These are phyloP conservation scores for Acronicta psi DNA, from an alignment of 2,888 invertebrate species.

Conservation along the genomic window DNA sequence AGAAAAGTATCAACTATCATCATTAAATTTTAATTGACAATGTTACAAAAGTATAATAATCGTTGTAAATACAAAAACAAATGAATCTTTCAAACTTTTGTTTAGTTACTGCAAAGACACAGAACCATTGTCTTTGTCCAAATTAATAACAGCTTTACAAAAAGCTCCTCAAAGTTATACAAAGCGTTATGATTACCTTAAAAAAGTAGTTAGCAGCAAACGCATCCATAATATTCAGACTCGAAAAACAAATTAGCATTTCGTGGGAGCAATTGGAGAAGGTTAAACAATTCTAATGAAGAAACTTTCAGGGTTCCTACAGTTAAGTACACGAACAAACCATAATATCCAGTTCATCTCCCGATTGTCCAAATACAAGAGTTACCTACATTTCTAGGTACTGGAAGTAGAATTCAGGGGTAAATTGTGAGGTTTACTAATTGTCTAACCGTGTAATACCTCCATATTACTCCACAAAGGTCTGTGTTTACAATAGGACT, in stretches of 20 bases:
- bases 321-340: slow-evolving; percentile 64
- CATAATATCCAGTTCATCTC: slow-evolving; percentile 56
- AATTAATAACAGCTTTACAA: neutral
- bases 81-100: neutral
- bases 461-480: neutral
- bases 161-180: neutral
- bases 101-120: no score
- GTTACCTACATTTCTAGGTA: slow-evolving; percentile 19
- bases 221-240: slow-evolving; percentile 27
- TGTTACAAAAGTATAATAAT: no score
- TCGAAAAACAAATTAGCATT: slow-evolving; percentile 61
- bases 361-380: slow-evolving; percentile 37
- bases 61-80: neutral
- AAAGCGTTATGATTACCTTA: slow-evolving; percentile 5
- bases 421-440: neutral
- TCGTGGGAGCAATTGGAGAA: slow-evolving; percentile 54
- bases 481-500: neutral
- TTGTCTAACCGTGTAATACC: neutral
- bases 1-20: neutral
- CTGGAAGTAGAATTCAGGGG: neutral
- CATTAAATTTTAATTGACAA: no score
- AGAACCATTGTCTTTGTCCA: neutral
- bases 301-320: slow-evolving; percentile 65
- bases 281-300: slow-evolving; percentile 71
- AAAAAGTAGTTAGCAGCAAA: slow-evolving; percentile 13